Evolutionary conservation across 2,888 invertebrate species (phyloP).

Genomic region (Pediacus dermestoides): DNA sequence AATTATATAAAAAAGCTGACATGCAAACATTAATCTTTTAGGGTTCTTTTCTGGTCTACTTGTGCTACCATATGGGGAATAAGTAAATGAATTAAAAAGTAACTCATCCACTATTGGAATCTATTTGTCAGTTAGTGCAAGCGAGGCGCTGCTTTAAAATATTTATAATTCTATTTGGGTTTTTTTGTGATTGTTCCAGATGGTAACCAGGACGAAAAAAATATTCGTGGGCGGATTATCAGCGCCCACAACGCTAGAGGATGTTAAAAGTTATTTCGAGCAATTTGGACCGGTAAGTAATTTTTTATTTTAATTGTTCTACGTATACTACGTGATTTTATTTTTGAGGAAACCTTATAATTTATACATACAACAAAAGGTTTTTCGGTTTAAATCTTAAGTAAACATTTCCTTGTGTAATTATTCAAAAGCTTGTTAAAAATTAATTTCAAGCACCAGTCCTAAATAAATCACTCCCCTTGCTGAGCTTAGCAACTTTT

Average conservation of each 20-base stretch:
- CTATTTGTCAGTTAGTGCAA: slow-evolving; percentile 1
- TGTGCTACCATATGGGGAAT: neutral
- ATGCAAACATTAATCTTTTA: slow-evolving; percentile 19
- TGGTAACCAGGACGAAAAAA: slow-evolving; percentile 99
- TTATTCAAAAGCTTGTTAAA: slow-evolving; percentile 11
- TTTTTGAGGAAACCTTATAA: too few species aligned
- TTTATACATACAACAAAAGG: too few species aligned
- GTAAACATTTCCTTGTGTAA: slow-evolving; percentile 7
- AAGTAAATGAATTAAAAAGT: slow-evolving; percentile 4
- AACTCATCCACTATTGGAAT: neutral
- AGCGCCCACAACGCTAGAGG: slow-evolving; percentile 98
- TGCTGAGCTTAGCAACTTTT: slow-evolving; percentile 17
- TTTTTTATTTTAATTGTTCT: slow-evolving; percentile 7
- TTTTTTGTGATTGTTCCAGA: slow-evolving; percentile 59
- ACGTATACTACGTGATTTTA: too few species aligned
- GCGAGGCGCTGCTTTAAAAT: too few species aligned
- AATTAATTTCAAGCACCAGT: slow-evolving; percentile 15
- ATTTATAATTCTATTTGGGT: slow-evolving; percentile 2
- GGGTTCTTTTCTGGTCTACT: neutral
- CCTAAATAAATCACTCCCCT: slow-evolving; percentile 15
- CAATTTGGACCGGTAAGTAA: slow-evolving; percentile 97
- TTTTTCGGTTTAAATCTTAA: too few species aligned
- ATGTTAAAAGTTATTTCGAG: slow-evolving; percentile 99
- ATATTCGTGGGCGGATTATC: slow-evolving; percentile 99
- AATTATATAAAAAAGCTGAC: slow-evolving; percentile 19